Base-by-base conservation (phyloP, 1,140 invertebrate genomes). In the Sminthurinus signatus region DNA sequence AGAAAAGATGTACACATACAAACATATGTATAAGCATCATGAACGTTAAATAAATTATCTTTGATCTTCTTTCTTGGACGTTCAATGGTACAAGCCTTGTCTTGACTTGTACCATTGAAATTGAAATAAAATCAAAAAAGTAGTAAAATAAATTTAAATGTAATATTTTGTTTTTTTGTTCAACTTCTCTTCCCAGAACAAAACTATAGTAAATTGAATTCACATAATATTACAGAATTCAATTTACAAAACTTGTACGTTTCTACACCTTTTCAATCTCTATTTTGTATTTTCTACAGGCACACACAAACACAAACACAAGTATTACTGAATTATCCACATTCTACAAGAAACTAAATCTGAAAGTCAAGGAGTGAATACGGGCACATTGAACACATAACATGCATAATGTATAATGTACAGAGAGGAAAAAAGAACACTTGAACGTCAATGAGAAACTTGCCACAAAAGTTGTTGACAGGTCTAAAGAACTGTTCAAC, bases 281-380 rank as follows among this genome's bases (percentile, higher is more conserved):
- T 23, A 5, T 23, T 25, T 52, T 8, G 4, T 8, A 14, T 52
- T 25, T 8, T 17, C 50, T 25, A 25, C n/a, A 8, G 4, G 5
- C 44, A 21, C n/a, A n/a, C n/a, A n/a, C n/a, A n/a, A n/a, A n/a
- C n/a, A n/a, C n/a, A n/a, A n/a, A n/a, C n/a, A n/a, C n/a, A n/a
- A n/a, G n/a, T n/a, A n/a, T n/a, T 5, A 8, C 50, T 52, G 50
- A 52, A 29, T 52, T 52, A 52, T 52, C 50, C 25, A 23, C 50
- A 52, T 52, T 52, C 50, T 52, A 52, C 50, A 52, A 52, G 50
- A 29, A 52, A 27, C 50, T 52, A 52, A 52, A 52, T 52, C 50
- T 52, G 27, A 52, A 52, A 14, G 50, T 52, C 50, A 52, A 52
- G 25, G 50, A 14, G 50, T 52, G 27, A 52, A 5, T 52, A 27